Percentiles rank a stretch among this genome's conserved stretches.
phyloP scores from a whole-genome alignment of 2,888 invertebrate species.

The Diachrysia chrysitis region DNA sequence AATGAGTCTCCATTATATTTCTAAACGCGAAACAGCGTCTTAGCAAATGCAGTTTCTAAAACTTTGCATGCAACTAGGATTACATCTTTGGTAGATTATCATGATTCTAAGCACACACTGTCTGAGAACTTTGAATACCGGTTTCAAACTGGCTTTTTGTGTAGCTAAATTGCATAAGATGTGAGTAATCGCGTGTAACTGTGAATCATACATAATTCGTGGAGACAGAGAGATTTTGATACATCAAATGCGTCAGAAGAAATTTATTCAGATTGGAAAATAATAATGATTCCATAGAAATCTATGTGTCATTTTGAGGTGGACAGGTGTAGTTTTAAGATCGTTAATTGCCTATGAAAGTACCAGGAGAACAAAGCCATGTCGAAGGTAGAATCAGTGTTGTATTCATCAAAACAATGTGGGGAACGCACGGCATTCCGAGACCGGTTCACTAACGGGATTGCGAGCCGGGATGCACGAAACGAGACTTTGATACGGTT shows the following conservation, averaged over 20 bases:
- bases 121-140: constrained; percentile 43
- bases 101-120: constrained; percentile 44
- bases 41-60: constrained; percentile 50
- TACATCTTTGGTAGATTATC: constrained; percentile 42
- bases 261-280: constrained; percentile 7
- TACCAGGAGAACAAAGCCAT: constrained; percentile 51
- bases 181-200: constrained; percentile 48
- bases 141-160: constrained; percentile 44
- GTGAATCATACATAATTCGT: constrained; percentile 50
- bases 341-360: constrained; percentile 3
- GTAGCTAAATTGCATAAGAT: constrained; percentile 49
- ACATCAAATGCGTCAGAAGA: constrained; percentile 20
- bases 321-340: background rate
- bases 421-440: constrained; percentile 68
- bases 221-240: constrained; percentile 17
- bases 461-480: constrained; percentile 66
- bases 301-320: background rate
- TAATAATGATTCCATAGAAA: background rate
- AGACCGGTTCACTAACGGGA: constrained; percentile 82
- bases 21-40: constrained; percentile 27
- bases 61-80: constrained; percentile 44
- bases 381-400: constrained; percentile 59
- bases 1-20: constrained; percentile 44
- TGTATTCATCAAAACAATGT: constrained; percentile 68
- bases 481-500: constrained; percentile 67